phyloP scores from a whole-genome alignment of 2,888 invertebrate species.

The Amphipoea lucens region DNA sequence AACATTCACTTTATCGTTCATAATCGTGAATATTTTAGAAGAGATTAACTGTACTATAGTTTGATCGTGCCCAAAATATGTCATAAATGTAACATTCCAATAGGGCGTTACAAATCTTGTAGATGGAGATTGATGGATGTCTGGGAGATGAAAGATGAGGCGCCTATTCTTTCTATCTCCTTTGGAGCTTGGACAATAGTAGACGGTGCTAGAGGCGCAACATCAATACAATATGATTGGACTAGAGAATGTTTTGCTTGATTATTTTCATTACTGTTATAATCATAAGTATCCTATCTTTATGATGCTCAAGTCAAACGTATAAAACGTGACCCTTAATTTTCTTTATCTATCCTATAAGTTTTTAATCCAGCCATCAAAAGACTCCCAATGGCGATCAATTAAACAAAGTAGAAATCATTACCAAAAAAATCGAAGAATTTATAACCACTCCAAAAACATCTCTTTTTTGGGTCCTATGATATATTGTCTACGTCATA shows the following conservation, averaged over 20 bases:
- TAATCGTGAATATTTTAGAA: conserved; percentile 52
- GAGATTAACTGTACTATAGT: conserved; percentile 55
- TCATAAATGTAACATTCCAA: conserved; percentile 54
- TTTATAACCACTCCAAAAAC: conserved; percentile 41
- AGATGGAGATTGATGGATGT: conserved; percentile 56
- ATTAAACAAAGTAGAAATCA: conserved; percentile 56
- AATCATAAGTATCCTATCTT: conserved; percentile 9
- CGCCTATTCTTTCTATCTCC: conserved; percentile 29
- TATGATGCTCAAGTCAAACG: conserved; percentile 16
- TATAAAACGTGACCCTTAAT: conserved; percentile 1
- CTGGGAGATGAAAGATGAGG: conserved; percentile 39
- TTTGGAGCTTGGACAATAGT: conserved; percentile 12
- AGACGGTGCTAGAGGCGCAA: not conserved
- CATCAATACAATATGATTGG: conserved; percentile 7
- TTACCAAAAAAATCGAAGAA: conserved; percentile 33
- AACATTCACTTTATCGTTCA: conserved; percentile 46
- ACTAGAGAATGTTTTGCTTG: conserved; percentile 13
- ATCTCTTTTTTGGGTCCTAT: conserved; percentile 49
- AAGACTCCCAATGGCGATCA: conserved; percentile 48
- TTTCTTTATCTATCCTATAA: conserved; percentile 31
- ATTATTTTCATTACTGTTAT: conserved; percentile 28
- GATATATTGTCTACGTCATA: conserved; percentile 70
- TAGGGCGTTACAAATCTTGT: conserved; percentile 34
- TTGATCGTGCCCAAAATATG: conserved; percentile 42
- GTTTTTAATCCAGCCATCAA: conserved; percentile 45